Conservation (phyloP, 2,113 vertebrate genomes). For the Aphyosemion australe region DNA sequence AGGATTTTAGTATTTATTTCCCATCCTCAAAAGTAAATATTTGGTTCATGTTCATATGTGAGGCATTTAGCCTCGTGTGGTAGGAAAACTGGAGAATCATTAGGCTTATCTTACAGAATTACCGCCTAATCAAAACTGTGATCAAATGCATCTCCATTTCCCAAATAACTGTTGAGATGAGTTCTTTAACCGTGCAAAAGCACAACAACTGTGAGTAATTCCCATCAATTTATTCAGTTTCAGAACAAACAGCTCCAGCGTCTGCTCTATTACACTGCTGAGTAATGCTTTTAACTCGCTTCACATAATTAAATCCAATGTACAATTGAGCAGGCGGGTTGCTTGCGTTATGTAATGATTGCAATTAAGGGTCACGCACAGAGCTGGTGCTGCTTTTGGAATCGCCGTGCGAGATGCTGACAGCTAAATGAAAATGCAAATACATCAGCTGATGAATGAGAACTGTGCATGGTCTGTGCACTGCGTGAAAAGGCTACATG, state of each 20-base stretch:
- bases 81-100: background rate
- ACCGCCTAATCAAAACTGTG: background rate
- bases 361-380: constrained; percentile 78
- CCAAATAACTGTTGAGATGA: background rate
- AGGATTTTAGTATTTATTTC: background rate
- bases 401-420: constrained; percentile 57
- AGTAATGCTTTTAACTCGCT: constrained; percentile 75
- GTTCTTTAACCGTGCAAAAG: constrained; percentile 54
- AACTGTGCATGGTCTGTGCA: constrained; percentile 44
- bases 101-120: background rate
- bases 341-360: constrained; percentile 74
- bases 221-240: constrained; percentile 63
- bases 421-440: constrained; percentile 82
- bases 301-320: constrained; percentile 78
- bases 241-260: constrained; percentile 50
- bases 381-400: constrained; percentile 66
- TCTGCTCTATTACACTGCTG: constrained; percentile 76
- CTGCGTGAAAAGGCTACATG: constrained; percentile 63
- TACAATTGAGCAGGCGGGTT: constrained; percentile 74
- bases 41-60: background rate
- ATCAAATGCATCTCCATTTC: constrained; percentile 32
- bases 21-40: background rate
- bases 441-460: constrained; percentile 74
- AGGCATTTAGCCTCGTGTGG: constrained; percentile 7
- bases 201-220: constrained; percentile 65